Evolutionary conservation across 2,113 vertebrate genomes (phyloP).

Genomic region (Sceloporus tristichus): DNA sequence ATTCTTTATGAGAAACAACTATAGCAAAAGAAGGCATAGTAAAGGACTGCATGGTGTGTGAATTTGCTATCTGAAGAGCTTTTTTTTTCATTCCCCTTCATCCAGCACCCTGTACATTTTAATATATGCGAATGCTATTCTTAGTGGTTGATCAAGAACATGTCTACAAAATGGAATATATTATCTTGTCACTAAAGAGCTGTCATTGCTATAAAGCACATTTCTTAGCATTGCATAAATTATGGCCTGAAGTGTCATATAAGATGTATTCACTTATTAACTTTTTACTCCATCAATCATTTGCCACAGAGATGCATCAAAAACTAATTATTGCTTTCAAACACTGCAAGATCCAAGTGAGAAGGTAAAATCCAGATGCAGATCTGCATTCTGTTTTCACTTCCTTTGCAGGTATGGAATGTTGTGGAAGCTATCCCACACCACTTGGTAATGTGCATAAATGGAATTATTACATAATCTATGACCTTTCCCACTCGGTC

Average conservation of each 20-base stretch:
- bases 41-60: too few relatives aligned
- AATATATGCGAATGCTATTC: constrained; percentile 38
- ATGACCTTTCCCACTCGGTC: neutral
- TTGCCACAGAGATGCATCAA: constrained; percentile 3
- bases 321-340: neutral
- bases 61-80: neutral
- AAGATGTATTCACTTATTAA: constrained; percentile 10
- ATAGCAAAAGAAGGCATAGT: neutral
- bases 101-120: constrained; percentile 18
- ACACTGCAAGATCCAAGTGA: neutral
- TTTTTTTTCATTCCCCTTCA: constrained; percentile 14
- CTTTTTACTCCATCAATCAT: constrained; percentile 22
- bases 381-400: neutral
- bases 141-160: constrained; percentile 41
- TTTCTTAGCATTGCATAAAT: constrained; percentile 43
- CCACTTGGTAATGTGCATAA: too few relatives aligned
- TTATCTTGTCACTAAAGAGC: constrained; percentile 53
- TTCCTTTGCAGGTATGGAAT: neutral
- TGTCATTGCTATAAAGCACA: constrained; percentile 47
- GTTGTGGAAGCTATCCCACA: neutral
- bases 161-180: constrained; percentile 45
- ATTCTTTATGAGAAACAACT: neutral
- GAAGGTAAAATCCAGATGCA: neutral
- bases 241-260: constrained; percentile 30
- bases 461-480: neutral